These are phyloP conservation scores for Spatula versicolor DNA, from an alignment of 2,797 vertebrate species.

Conservation along the genomic window DNA sequence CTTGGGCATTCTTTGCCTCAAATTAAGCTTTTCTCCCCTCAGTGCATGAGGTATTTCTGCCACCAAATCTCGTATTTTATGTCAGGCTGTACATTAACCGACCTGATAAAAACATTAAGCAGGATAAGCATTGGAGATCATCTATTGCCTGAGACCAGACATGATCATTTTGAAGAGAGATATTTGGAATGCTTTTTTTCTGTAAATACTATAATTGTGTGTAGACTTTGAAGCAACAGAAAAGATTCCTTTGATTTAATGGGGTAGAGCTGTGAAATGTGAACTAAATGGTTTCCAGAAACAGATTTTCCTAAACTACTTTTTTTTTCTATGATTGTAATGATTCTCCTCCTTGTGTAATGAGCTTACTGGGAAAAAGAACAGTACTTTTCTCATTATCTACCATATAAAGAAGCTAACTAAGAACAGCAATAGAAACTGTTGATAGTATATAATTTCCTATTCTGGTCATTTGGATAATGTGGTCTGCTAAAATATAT, in stretches of 20 bases:
- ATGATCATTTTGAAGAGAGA: background rate
- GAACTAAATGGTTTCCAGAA: background rate
- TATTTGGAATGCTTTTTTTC: background rate
- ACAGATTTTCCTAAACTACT: background rate
- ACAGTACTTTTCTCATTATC: background rate
- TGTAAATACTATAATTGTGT: background rate
- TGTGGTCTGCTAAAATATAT: background rate
- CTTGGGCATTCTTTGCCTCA: background rate
- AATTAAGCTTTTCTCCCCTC: background rate
- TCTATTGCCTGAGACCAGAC: background rate
- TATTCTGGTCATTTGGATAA: background rate
- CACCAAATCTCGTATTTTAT: background rate
- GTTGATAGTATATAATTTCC: background rate
- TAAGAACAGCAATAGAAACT: slow-evolving; percentile 1
- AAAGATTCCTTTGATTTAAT: background rate
- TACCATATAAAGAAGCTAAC: background rate
- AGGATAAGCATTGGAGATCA: background rate
- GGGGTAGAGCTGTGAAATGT: background rate
- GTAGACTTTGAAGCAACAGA: background rate
- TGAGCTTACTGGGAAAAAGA: background rate
- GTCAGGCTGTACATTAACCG: background rate
- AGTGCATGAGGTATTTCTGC: background rate
- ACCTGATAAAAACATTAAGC: background rate
- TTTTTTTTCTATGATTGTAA: background rate
- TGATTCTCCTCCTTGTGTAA: background rate